Percentiles rank a stretch among this genome's conserved stretches.
These are phyloP conservation scores for Colostygia pectinataria DNA, from an alignment of 2,888 invertebrate species.

Conservation along the genomic window DNA sequence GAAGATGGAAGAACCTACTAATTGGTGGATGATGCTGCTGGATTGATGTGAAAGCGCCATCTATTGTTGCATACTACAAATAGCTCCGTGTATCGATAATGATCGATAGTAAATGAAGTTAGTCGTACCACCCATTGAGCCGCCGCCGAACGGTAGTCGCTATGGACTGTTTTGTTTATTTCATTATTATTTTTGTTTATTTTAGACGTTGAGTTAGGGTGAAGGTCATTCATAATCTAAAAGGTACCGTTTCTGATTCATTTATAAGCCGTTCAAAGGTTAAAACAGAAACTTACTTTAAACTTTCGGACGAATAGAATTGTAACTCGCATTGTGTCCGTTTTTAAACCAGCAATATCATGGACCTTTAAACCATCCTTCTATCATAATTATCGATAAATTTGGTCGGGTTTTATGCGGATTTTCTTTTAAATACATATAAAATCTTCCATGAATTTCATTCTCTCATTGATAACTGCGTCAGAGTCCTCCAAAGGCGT, in stretches of 20 bases:
- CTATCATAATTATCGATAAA: too few species aligned
- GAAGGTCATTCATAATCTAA: conserved; percentile 40
- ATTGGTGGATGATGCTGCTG: conserved; percentile 78
- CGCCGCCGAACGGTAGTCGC: conserved; percentile 73
- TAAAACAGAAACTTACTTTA: too few species aligned
- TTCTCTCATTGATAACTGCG: too few species aligned
- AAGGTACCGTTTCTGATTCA: not conserved
- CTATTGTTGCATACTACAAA: conserved; percentile 80
- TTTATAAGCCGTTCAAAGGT: too few species aligned
- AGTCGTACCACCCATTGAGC: conserved; percentile 71
- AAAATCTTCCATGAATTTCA: too few species aligned
- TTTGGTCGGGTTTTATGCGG: too few species aligned
- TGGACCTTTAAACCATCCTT: too few species aligned
- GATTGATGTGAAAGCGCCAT: conserved; percentile 76
- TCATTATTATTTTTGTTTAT: conserved; percentile 53
- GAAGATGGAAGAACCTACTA: conserved; percentile 57
- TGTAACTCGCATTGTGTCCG: too few species aligned
- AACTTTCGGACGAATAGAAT: too few species aligned
- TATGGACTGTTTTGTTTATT: conserved; percentile 41
- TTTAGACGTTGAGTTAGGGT: conserved; percentile 51
- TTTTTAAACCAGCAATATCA: too few species aligned
- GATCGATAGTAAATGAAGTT: conserved; percentile 78
- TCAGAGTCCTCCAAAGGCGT: too few species aligned
- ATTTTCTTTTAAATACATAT: too few species aligned
- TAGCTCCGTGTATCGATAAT: conserved; percentile 78